Conservation (phyloP, 1,140 invertebrate genomes). For the Sminthurinus signatus region DNA sequence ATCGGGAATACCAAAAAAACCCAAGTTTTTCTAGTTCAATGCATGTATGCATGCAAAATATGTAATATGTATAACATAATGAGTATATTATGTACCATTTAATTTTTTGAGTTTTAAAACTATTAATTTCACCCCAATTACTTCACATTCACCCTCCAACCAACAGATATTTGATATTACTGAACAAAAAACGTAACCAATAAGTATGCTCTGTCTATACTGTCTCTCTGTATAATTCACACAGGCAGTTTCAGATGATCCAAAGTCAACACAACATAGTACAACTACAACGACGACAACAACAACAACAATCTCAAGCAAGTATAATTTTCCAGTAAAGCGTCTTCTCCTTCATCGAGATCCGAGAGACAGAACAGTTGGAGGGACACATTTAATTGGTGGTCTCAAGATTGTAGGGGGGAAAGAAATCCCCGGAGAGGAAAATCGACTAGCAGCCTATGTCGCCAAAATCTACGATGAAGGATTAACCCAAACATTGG, state of each 20-base stretch:
- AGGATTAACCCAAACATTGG: conserved; percentile 53
- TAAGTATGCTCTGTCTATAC: not conserved
- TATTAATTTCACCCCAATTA: too few species aligned
- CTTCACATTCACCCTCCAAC: too few species aligned
- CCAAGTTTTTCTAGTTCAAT: too few species aligned
- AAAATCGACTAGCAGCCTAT: conserved; percentile 54
- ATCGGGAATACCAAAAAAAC: too few species aligned
- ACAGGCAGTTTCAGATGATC: not conserved
- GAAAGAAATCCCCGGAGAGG: conserved; percentile 51
- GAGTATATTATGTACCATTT: too few species aligned
- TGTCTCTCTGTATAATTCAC: not conserved
- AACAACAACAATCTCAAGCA: not conserved
- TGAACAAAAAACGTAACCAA: too few species aligned
- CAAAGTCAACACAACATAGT: not conserved
- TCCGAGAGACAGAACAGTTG: conserved; percentile 51
- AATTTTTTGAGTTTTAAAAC: too few species aligned
- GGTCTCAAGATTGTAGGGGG: conserved; percentile 59
- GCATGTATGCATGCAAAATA: too few species aligned
- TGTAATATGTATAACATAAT: too few species aligned
- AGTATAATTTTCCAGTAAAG: conserved; percentile 50
- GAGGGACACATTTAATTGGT: conserved; percentile 45
- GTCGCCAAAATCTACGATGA: conserved; percentile 53
- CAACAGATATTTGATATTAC: too few species aligned
- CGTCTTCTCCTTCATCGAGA: conserved; percentile 56
- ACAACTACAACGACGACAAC: not conserved